A percentile compares a stretch with the other conserved stretches of the same genome.
These are phyloP conservation scores for Myrmecophaga tridactyla DNA, from an alignment of 2,113 vertebrate species.

Conservation along the genomic window DNA sequence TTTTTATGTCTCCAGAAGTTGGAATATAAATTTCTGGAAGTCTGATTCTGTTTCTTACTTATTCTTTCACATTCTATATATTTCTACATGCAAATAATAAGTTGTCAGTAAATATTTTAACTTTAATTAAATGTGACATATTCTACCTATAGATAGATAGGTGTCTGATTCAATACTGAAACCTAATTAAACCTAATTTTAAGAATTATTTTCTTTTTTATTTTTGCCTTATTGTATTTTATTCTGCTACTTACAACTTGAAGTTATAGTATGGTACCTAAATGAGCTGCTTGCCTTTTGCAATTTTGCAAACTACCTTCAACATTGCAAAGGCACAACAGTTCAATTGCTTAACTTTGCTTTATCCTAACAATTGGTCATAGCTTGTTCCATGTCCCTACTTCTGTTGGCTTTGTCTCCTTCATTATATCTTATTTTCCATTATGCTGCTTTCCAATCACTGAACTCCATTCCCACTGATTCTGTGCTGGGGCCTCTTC, in stretches of 20 bases:
- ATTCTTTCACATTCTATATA: neutral
- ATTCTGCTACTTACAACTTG: neutral
- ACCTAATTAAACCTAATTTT: neutral
- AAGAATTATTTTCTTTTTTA: neutral
- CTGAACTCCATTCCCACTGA: neutral
- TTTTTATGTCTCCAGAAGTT: neutral
- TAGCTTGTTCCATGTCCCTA: neutral
- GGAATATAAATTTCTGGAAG: neutral
- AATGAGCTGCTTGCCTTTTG: neutral
- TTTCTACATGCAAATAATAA: neutral
- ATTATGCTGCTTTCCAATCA: neutral
- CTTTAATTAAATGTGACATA: neutral
- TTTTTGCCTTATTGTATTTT: neutral
- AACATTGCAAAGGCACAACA: neutral
- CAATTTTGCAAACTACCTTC: neutral
- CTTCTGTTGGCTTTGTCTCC: constrained; percentile 14
- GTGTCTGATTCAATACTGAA: neutral
- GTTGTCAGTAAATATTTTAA: neutral
- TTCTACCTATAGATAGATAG: neutral
- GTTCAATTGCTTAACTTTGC: neutral
- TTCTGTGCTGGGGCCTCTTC: constrained; percentile 22
- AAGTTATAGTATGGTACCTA: neutral
- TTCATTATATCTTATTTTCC: constrained; percentile 55
- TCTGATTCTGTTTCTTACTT: neutral
- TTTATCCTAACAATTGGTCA: constrained; percentile 19